Evolutionary conservation across 2,797 vertebrate species (phyloP).

Genomic region (Spinus pinus): DNA sequence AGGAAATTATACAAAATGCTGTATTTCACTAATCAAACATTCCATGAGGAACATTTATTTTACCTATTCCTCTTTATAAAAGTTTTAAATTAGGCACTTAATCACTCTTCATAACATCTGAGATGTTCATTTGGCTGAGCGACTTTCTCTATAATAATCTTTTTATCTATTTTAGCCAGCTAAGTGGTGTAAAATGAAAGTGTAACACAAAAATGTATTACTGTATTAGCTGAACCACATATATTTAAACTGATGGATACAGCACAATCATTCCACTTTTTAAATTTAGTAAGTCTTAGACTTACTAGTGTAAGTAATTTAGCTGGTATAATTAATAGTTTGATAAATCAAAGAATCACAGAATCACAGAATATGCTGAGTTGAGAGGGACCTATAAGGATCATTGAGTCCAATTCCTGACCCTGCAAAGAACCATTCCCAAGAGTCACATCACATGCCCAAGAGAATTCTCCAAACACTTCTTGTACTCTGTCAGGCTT

Average conservation of each 20-base stretch:
- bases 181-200: neutral
- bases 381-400: neutral
- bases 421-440: neutral
- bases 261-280: neutral
- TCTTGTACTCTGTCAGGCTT: neutral
- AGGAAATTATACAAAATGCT: neutral
- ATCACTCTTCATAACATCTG: neutral
- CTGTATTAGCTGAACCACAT: neutral
- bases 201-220: neutral
- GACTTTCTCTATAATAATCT: neutral
- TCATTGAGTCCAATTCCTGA: accelerated
- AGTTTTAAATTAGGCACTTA: neutral
- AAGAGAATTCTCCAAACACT: neutral
- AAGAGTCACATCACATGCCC: neutral
- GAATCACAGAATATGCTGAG: neutral
- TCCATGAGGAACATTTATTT: neutral
- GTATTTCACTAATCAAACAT: neutral
- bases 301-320: neutral
- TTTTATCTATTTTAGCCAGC: neutral
- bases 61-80: neutral
- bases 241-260: neutral
- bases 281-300: neutral
- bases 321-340: neutral
- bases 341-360: neutral
- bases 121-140: neutral